Evolutionary conservation across 2,888 invertebrate genomes (phyloP).

Genomic region (Flabesymbios commensalis): DNA sequence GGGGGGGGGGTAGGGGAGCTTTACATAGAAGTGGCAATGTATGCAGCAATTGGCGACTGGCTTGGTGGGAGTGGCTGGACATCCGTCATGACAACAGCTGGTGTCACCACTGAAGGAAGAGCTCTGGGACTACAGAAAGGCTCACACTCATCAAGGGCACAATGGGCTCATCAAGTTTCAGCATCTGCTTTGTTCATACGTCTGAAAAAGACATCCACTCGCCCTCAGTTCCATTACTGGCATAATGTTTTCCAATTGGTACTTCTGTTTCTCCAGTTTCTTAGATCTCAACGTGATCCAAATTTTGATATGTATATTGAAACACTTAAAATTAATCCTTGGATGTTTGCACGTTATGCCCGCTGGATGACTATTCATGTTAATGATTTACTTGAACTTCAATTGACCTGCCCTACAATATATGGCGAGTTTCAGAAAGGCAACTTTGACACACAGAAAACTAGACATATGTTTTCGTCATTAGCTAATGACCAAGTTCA

Average conservation of each 20-base stretch:
- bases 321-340: background rate
- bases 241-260: background rate
- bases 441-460: background rate
- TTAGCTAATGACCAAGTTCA: slow-evolving; percentile 10
- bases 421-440: background rate
- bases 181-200: background rate
- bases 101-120: background rate
- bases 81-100: background rate
- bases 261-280: background rate
- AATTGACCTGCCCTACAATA: background rate
- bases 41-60: background rate
- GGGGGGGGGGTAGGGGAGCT: too few relatives aligned
- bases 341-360: slow-evolving; percentile 3
- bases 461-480: background rate
- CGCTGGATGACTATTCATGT: background rate
- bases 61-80: slow-evolving; percentile 16
- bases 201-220: background rate
- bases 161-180: slow-evolving; percentile 7
- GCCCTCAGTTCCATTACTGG: background rate
- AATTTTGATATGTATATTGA: background rate
- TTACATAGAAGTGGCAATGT: slow-evolving; percentile 13
- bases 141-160: background rate
- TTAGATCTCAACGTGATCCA: background rate
- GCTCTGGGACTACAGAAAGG: slow-evolving; percentile 2
- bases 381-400: background rate